Base-by-base conservation (phyloP, 1,140 invertebrate species). In the Bombus sylvicola region DNA sequence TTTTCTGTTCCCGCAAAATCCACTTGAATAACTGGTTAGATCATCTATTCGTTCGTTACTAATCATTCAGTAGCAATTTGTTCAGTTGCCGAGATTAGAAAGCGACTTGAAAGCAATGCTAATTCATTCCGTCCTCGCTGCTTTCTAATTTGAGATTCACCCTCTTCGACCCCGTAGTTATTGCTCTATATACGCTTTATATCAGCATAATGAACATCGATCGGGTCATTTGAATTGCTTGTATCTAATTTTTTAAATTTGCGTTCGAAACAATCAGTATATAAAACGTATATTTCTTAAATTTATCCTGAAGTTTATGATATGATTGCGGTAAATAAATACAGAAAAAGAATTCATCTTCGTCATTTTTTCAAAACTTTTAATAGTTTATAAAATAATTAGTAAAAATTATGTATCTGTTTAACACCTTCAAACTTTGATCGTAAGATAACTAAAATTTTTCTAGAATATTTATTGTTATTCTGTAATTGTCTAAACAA, bases 81-180 rank as follows among this genome's bases (percentile, higher is more conserved):
- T 89, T 87, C 88, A 84, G 88, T 89, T 88, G 86, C 92, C 87
- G 91, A 93, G 93, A 94, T 94, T 94, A 93, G 92, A 92, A 92
- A 92, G 92, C 88, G 86, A 92, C 92, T 93, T 93, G 92, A 93
- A 93, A 93, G 92, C 92, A 87, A 93, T 93, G 92, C 92, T 93
- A 93, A 93, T 93, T 93, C 82, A 72, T 81, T 43, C 76, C 18
- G 68, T 47, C 28, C 81, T 74, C 76, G 81, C 90, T 76, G 85
- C 85, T 92, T 92, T 92, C 88, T 92, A 92, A 92, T 92, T 92
- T 91, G 53, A 82, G 83, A 92, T 92, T 91, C 88, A 87, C 89
- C 87, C 89, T 89, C 86, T 78, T 77, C 90, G 82, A 84, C 87
- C 88, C 84, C 47, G 75, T 39, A 53, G 73, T 87, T 87, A 88